These are phyloP conservation scores for Lucinisca nassula DNA, from an alignment of 2,888 invertebrate species.

Conservation along the genomic window DNA sequence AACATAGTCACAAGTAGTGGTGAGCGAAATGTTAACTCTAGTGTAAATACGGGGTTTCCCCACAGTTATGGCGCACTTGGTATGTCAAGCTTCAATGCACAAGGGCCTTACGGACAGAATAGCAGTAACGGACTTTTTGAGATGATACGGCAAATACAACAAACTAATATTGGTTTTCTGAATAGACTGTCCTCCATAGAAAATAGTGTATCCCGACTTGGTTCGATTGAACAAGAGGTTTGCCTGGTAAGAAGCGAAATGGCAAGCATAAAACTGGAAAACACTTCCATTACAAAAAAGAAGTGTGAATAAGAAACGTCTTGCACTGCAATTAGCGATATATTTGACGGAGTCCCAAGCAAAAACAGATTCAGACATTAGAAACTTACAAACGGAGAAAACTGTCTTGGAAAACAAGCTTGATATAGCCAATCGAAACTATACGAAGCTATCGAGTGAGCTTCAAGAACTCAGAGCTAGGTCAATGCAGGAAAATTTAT, in stretches of 20 bases:
- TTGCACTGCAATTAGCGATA: not conserved
- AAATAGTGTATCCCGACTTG: not conserved
- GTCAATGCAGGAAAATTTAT: not conserved
- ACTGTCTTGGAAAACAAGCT: not conserved
- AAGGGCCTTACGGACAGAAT: no score
- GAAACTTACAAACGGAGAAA: not conserved
- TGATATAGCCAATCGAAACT: not conserved
- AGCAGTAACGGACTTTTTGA: no score
- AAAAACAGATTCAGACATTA: not conserved
- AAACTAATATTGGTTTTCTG: not conserved
- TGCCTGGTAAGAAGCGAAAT: not conserved
- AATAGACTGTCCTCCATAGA: not conserved
- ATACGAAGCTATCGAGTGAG: not conserved
- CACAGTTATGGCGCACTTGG: no score
- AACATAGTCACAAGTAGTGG: no score
- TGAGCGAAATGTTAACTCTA: no score
- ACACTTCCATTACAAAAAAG: not conserved
- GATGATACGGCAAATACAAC: not conserved
- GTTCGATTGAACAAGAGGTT: not conserved
- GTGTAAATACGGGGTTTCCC: no score
- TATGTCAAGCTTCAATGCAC: no score
- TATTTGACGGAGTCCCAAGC: not conserved
- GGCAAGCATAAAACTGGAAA: not conserved
- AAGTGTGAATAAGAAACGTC: not conserved
- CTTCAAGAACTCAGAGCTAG: not conserved